Conservation (phyloP, 1,140 invertebrate genomes). For the Temnothorax nylanderi region DNA sequence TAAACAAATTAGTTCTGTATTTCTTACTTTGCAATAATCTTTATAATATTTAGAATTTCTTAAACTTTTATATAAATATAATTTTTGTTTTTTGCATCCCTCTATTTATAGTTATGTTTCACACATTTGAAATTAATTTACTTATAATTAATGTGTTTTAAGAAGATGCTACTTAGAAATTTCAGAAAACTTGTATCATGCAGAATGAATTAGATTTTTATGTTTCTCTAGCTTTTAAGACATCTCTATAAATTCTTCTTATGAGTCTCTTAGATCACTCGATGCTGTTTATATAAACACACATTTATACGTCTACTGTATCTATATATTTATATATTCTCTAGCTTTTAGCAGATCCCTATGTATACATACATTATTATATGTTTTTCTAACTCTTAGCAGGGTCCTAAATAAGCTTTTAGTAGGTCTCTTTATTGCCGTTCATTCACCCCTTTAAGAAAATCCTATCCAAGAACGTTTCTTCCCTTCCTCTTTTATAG, state of each 20-base stretch:
- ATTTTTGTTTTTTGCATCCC: not conserved
- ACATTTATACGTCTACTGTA: not conserved
- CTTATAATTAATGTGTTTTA: not conserved
- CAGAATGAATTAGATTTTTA: not conserved
- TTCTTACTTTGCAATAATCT: not conserved
- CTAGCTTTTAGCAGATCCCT: constrained; percentile 21
- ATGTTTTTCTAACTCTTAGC: constrained; percentile 25
- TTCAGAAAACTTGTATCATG: not conserved
- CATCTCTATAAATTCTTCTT: not conserved
- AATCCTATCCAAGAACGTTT: constrained; percentile 5
- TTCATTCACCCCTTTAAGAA: constrained; percentile 20
- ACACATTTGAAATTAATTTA: not conserved
- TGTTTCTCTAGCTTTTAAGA: not conserved
- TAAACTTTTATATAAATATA: not conserved
- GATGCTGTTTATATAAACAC: not conserved
- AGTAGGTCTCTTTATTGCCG: constrained; percentile 35
- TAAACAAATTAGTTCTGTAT: not conserved
- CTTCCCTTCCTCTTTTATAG: not conserved
- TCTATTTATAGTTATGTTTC: not conserved
- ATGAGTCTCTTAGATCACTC: not conserved
- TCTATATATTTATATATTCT: constrained; percentile 17
- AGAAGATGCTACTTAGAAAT: not conserved
- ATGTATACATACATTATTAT: not conserved
- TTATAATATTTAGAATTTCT: not conserved
- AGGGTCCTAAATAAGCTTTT: constrained; percentile 40